Percentiles rank a stretch among this genome's conserved stretches.
Conservation (phyloP, 1,140 invertebrate genomes). For the Daktulosphaira vitifoliae region DNA sequence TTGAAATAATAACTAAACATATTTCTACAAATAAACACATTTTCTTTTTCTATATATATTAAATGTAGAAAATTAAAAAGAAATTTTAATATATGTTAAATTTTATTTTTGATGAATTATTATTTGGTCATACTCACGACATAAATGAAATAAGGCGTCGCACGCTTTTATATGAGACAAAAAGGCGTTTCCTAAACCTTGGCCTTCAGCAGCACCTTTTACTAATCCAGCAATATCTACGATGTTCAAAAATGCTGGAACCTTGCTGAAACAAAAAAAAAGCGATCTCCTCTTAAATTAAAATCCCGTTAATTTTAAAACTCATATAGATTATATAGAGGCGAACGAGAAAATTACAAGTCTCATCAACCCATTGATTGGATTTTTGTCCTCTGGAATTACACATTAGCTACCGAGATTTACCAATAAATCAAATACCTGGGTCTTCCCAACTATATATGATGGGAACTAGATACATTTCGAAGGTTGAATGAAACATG, state of each 20-base stretch:
- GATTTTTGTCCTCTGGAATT: constrained; percentile 28
- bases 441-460: too few species aligned
- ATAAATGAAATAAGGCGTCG: constrained; percentile 97
- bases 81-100: too few species aligned
- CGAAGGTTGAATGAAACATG: constrained; percentile 9
- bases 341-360: constrained; percentile 8
- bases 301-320: neutral
- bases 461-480: constrained; percentile 7
- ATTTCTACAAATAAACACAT: too few species aligned
- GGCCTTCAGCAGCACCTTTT: constrained; percentile 94
- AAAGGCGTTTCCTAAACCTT: constrained; percentile 97
- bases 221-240: constrained; percentile 98
- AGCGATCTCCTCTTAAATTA: neutral
- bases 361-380: constrained; percentile 12
- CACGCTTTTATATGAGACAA: constrained; percentile 97
- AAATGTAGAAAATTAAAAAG: too few species aligned
- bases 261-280: constrained; percentile 63
- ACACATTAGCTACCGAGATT: constrained; percentile 25
- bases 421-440: constrained; percentile 13
- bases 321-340: too few species aligned
- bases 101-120: too few species aligned
- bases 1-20: too few species aligned
- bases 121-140: constrained; percentile 75
- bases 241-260: constrained; percentile 93
- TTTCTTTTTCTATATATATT: too few species aligned